Evolutionary conservation across 2,113 vertebrate genomes (phyloP), one percentile per base, ranked within the genome.

Genomic region (Thunnus maccoyii): DNA sequence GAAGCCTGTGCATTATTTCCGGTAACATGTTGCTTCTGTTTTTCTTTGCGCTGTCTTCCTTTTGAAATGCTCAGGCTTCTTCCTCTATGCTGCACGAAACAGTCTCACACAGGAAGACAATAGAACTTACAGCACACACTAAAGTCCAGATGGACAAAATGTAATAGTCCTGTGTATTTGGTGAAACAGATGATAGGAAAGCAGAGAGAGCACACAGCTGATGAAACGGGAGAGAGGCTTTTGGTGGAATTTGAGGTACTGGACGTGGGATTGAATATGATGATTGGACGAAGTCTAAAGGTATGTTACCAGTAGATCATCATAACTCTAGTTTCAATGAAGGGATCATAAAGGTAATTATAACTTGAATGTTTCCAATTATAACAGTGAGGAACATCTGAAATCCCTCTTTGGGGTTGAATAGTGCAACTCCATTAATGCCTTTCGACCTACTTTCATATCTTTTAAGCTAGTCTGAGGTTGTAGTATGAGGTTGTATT

Each of bases 1-100:
- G 87, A 79, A 68, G 58, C 63, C 48, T 83, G 78, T 82, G 87
- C 91, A 87, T 91, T 91, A 92, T 82, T 95, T 95, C 93, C 92
- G 93, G 87, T 67, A 55, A 46, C 65, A 61, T 50, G 67, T 68
- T 76, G 36, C 81, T 88, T 90, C 76, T 85, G 67, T 83, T 83
- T 86, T 90, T 87, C 27, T 78, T 27, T 32, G 80, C 44, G 12
- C 51, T 63, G 66, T 55, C 70, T 77, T 55, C 67, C 68, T 75
- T 30, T 66, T 41, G 7, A 17, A 54, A 50, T n/a, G 44, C 22
- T 67, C 51, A 17, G 20, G 61, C 2, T 54, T 70, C 76, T 70
- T 80, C 72, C 75, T 88, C 48, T 83, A 51, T 64, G 61, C 56
- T 50, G 55, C 50, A 70, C 22, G n/a, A 8, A 47, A 22, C 30